phyloP scores from a whole-genome alignment of 2,888 invertebrate genomes.

The Azorinus chamasolen region DNA sequence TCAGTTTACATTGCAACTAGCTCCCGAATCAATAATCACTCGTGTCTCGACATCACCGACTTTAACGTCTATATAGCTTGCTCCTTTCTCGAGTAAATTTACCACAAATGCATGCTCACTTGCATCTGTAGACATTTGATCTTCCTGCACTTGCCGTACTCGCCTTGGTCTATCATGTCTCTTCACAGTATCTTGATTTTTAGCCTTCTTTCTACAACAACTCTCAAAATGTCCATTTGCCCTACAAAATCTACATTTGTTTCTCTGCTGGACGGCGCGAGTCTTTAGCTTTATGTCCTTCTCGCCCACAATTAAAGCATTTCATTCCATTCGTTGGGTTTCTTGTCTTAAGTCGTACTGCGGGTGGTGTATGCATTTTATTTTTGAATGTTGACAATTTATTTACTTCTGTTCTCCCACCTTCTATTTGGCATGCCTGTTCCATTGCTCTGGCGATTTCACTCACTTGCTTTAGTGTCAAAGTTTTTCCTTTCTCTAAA shows the following conservation, averaged over 20 bases:
- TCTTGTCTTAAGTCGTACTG: no score
- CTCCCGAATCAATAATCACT: conserved; percentile 24
- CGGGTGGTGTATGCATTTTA: no score
- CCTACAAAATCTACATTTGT: not conserved
- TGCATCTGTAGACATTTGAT: not conserved
- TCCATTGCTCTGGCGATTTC: no score
- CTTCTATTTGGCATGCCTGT: no score
- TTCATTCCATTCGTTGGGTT: no score
- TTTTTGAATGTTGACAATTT: no score
- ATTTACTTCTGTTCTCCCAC: no score
- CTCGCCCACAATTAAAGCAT: not conserved
- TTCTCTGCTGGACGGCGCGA: not conserved
- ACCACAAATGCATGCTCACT: not conserved
- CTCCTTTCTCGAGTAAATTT: not conserved
- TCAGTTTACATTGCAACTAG: conserved; percentile 18
- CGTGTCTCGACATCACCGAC: not conserved
- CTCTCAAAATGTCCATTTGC: not conserved
- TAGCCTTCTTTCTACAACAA: not conserved
- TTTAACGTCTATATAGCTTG: not conserved
- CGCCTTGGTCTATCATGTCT: not conserved
- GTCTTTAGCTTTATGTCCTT: conserved; percentile 1
- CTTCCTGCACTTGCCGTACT: no score
- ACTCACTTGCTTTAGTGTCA: no score
- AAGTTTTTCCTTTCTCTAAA: no score
- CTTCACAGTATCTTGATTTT: not conserved